phyloP scores from a whole-genome alignment of 2,888 invertebrate genomes.

The Acleris emargana region DNA sequence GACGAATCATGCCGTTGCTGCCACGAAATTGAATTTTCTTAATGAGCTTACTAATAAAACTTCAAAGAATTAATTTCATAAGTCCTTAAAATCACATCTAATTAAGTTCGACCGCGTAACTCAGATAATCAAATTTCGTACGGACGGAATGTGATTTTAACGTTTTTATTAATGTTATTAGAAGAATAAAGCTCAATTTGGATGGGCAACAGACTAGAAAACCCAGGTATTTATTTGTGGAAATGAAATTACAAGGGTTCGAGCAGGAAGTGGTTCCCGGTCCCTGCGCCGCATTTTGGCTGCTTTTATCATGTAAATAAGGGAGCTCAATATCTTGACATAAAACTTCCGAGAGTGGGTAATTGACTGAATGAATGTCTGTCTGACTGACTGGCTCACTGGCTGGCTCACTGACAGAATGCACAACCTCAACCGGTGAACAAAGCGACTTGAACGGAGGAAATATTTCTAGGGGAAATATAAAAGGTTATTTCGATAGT shows the following conservation, averaged over 20 bases:
- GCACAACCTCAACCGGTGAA: too few relatives aligned
- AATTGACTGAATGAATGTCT: too few relatives aligned
- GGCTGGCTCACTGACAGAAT: too few relatives aligned
- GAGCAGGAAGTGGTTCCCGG: constrained; percentile 20
- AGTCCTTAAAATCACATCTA: background rate
- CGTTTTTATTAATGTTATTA: constrained; percentile 1
- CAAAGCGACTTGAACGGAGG: too few relatives aligned
- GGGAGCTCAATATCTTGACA: background rate
- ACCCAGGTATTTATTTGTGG: constrained; percentile 23
- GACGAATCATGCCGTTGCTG: too few relatives aligned
- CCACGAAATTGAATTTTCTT: too few relatives aligned
- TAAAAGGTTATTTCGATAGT: too few relatives aligned
- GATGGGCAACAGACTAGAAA: constrained; percentile 7
- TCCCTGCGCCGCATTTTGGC: constrained; percentile 16
- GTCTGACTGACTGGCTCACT: too few relatives aligned
- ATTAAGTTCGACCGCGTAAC: background rate
- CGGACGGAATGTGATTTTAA: background rate
- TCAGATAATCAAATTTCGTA: background rate
- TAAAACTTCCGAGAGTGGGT: too few relatives aligned
- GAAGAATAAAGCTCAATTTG: background rate
- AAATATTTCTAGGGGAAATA: too few relatives aligned
- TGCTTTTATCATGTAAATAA: background rate
- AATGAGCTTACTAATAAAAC: too few relatives aligned
- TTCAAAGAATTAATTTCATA: background rate
- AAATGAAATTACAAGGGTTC: constrained; percentile 25